These are phyloP conservation scores for Baronia brevicornis DNA, from an alignment of 2,888 invertebrate species.

Conservation along the genomic window DNA sequence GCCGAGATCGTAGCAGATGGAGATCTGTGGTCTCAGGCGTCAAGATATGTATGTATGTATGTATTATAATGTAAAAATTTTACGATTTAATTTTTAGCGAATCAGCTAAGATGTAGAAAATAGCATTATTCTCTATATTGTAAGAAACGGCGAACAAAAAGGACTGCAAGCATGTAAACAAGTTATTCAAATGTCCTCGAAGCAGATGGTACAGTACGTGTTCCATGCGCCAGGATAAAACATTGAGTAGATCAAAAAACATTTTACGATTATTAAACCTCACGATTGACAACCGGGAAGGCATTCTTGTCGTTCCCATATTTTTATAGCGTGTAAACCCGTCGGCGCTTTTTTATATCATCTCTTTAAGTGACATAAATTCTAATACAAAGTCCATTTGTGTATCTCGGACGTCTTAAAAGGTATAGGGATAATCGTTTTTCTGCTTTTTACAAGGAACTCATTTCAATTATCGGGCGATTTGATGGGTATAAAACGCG, in stretches of 20 bases:
- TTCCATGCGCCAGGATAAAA: slow-evolving; percentile 11
- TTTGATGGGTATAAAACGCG: slow-evolving; percentile 69
- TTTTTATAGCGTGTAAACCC: slow-evolving; percentile 74
- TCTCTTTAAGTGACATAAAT: slow-evolving; percentile 74
- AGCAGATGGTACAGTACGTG: slow-evolving; percentile 6
- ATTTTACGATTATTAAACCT: slow-evolving; percentile 74
- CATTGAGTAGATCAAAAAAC: slow-evolving; percentile 59
- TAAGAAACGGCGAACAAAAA: background rate
- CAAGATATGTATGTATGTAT: too few species aligned
- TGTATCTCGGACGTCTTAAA: slow-evolving; percentile 75
- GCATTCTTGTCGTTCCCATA: slow-evolving; percentile 67
- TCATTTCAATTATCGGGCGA: slow-evolving; percentile 74
- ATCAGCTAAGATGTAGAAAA: too few species aligned
- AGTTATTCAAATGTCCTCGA: slow-evolving; percentile 7
- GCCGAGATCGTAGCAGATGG: too few species aligned
- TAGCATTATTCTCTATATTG: background rate
- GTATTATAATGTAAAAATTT: too few species aligned
- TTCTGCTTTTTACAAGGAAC: slow-evolving; percentile 75
- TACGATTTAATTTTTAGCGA: too few species aligned
- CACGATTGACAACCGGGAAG: slow-evolving; percentile 71
- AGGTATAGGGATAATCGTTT: slow-evolving; percentile 73
- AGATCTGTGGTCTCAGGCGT: too few species aligned
- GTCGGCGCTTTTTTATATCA: slow-evolving; percentile 73
- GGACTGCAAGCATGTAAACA: slow-evolving; percentile 2
- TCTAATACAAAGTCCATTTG: slow-evolving; percentile 76